Conservation (phyloP, 2,797 vertebrate species). For the Tapera naevia region DNA sequence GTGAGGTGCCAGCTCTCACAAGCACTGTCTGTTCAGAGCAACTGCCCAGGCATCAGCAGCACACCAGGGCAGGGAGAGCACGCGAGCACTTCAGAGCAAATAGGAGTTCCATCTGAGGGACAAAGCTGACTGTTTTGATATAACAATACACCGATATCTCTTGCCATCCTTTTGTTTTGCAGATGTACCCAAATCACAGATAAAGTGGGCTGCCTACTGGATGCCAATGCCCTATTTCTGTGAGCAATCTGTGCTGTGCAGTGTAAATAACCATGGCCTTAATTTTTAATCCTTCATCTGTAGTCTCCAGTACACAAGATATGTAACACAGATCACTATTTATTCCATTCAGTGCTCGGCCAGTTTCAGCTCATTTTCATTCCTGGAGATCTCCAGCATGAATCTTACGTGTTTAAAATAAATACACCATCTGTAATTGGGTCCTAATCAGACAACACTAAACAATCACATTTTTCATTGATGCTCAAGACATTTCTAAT, state of each 20-base stretch:
- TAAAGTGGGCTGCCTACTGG: background rate
- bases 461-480: conserved; percentile 50
- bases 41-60: background rate
- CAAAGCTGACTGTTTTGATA: background rate
- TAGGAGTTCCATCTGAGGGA: background rate
- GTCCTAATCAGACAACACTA: conserved; percentile 58
- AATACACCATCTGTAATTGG: conserved; percentile 60
- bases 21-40: fast-evolving
- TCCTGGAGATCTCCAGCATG: conserved; percentile 57
- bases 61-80: background rate
- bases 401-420: conserved; percentile 65
- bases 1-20: background rate
- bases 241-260: background rate
- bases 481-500: conserved; percentile 21
- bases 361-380: conserved; percentile 60
- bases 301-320: conserved; percentile 18
- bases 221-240: background rate
- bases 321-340: conserved; percentile 63
- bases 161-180: background rate
- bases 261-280: background rate
- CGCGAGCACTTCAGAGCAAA: fast-evolving
- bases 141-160: background rate
- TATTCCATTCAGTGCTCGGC: conserved; percentile 63
- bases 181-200: background rate
- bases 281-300: background rate